A percentile compares a stretch with the other conserved stretches of the same genome.
Conservation (phyloP, 2,797 vertebrate genomes). For the Xenentodon cancila region DNA sequence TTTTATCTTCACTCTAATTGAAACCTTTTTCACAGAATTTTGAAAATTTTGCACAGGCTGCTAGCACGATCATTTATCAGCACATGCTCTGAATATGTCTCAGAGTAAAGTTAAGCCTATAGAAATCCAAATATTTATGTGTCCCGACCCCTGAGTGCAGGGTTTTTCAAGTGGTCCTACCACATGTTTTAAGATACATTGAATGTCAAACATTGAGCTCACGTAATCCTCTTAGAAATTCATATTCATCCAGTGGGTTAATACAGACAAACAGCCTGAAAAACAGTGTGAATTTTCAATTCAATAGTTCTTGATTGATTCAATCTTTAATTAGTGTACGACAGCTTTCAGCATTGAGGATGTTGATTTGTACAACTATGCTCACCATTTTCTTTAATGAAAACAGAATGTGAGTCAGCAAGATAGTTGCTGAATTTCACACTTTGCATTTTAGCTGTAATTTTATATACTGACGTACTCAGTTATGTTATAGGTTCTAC, state of each 20-base stretch:
- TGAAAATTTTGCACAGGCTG: not conserved
- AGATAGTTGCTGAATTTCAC: not conserved
- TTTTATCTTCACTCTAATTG: not conserved
- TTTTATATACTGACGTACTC: too few relatives aligned
- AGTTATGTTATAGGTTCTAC: too few relatives aligned
- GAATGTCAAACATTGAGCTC: conserved; percentile 4
- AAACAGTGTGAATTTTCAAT: conserved; percentile 25
- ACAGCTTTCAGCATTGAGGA: conserved; percentile 13
- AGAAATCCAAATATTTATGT: conserved; percentile 51
- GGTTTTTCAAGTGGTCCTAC: conserved; percentile 31
- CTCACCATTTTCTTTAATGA: conserved; percentile 6
- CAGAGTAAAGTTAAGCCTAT: conserved; percentile 29
- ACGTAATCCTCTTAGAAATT: conserved; percentile 28
- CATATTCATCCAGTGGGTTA: conserved; percentile 1
- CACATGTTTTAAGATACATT: conserved; percentile 6
- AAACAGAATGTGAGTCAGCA: conserved; percentile 4
- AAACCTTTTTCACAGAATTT: not conserved
- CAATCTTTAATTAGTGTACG: conserved; percentile 3
- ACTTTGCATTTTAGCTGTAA: not conserved
- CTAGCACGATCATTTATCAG: conserved; percentile 31
- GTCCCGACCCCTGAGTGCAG: conserved; percentile 4
- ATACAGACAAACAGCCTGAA: conserved; percentile 16
- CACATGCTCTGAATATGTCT: conserved; percentile 37
- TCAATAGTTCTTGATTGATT: conserved; percentile 10
- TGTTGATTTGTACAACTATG: conserved; percentile 6